Conservation (phyloP, 2,888 invertebrate species). For the Heliconius hortense region DNA sequence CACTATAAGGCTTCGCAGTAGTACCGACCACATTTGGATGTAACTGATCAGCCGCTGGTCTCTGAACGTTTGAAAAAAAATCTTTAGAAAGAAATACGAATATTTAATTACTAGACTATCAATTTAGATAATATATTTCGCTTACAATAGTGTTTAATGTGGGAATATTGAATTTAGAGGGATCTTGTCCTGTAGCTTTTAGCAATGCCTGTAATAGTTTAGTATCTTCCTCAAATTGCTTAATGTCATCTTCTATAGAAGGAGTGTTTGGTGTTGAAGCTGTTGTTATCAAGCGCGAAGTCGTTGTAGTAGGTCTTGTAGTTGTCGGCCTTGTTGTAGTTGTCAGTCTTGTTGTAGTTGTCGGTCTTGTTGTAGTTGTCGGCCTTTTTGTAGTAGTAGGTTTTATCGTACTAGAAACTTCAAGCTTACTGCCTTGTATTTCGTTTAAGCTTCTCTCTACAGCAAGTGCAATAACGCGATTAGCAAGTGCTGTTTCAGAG, state of each 20-base stretch:
- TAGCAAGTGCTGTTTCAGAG: constrained; percentile 75
- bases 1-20: constrained; percentile 63
- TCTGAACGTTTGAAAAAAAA: constrained; percentile 53
- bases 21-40: constrained; percentile 51
- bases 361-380: constrained; percentile 5
- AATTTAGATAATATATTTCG: constrained; percentile 33
- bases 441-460: constrained; percentile 77
- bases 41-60: constrained; percentile 49
- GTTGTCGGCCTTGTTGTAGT: constrained; percentile 53
- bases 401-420: constrained; percentile 48
- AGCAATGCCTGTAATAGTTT: constrained; percentile 73
- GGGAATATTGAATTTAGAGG: constrained; percentile 73
- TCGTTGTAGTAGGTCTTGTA: constrained; percentile 50
- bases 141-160: constrained; percentile 62
- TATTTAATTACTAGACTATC: neutral
- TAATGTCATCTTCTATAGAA: constrained; percentile 74
- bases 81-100: constrained; percentile 43
- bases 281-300: constrained; percentile 50
- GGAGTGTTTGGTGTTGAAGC: constrained; percentile 59
- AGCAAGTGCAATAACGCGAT: constrained; percentile 80
- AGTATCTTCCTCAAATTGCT: constrained; percentile 77
- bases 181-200: constrained; percentile 75
- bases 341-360: constrained; percentile 44
- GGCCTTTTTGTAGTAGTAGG: constrained; percentile 49
- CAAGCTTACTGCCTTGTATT: constrained; percentile 63